These are phyloP conservation scores for Strigamia transsilvanica DNA, from an alignment of 2,888 invertebrate genomes.

Conservation along the genomic window DNA sequence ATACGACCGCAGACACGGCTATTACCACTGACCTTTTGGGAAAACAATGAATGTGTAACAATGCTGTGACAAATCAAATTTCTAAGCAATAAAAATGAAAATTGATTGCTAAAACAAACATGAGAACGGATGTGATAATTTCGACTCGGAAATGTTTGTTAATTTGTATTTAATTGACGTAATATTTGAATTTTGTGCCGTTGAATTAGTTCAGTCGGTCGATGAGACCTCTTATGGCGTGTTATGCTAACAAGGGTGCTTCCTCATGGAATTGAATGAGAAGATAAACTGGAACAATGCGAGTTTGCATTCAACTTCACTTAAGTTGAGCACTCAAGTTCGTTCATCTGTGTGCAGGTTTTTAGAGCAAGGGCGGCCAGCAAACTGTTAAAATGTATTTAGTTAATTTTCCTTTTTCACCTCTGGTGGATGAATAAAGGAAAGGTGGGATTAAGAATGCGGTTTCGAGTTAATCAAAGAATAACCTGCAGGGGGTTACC, in stretches of 20 bases:
- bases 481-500: too few relatives aligned
- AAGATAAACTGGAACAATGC: slow-evolving; percentile 25
- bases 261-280: background rate
- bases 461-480: background rate
- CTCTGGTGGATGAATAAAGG: background rate
- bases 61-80: background rate
- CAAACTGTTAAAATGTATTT: slow-evolving; percentile 13
- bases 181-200: background rate
- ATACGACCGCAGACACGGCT: background rate
- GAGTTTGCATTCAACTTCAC: slow-evolving; percentile 23
- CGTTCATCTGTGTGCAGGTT: slow-evolving; percentile 27
- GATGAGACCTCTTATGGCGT: background rate
- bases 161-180: background rate
- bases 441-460: background rate
- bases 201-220: slow-evolving; percentile 24
- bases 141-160: background rate
- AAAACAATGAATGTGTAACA: background rate
- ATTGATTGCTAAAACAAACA: slow-evolving; percentile 3
- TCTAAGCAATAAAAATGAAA: background rate
- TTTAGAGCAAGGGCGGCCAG: slow-evolving; percentile 45
- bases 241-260: background rate
- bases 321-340: slow-evolving; percentile 9
- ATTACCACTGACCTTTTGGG: background rate
- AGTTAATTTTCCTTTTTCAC: slow-evolving; percentile 13
- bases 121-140: background rate